Conservation (phyloP, 2,113 vertebrate species). For the Ictalurus punctatus region DNA sequence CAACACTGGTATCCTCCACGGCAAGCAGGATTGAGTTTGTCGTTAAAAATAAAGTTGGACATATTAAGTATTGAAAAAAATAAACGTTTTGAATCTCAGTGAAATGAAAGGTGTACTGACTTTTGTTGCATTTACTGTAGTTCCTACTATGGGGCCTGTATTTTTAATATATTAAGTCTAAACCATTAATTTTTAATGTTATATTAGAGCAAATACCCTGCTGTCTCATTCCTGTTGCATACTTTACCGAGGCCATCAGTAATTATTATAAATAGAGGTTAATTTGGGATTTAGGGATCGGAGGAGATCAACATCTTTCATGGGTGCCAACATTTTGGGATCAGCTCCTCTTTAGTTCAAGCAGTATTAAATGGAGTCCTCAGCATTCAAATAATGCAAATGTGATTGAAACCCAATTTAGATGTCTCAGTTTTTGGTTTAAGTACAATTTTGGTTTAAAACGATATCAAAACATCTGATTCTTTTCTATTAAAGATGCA, state of each 20-base stretch:
- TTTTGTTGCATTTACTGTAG: background rate
- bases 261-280: background rate
- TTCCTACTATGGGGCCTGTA: background rate
- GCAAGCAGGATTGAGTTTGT: background rate
- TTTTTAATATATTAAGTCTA: background rate
- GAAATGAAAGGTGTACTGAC: background rate
- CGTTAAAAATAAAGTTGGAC: background rate
- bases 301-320: background rate
- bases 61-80: background rate
- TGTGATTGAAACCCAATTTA: background rate
- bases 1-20: too few relatives aligned
- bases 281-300: background rate
- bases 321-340: background rate
- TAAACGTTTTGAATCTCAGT: background rate
- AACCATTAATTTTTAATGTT: too few relatives aligned
- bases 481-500: background rate
- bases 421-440: background rate
- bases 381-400: background rate
- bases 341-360: background rate
- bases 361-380: background rate
- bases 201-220: too few relatives aligned
- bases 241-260: background rate
- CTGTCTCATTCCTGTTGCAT: too few relatives aligned
- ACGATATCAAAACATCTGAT: background rate
- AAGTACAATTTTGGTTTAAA: background rate